A percentile compares a stretch with the other conserved stretches of the same genome.
Conservation (phyloP, 2,888 invertebrate species). For the Cerastis leucographa region DNA sequence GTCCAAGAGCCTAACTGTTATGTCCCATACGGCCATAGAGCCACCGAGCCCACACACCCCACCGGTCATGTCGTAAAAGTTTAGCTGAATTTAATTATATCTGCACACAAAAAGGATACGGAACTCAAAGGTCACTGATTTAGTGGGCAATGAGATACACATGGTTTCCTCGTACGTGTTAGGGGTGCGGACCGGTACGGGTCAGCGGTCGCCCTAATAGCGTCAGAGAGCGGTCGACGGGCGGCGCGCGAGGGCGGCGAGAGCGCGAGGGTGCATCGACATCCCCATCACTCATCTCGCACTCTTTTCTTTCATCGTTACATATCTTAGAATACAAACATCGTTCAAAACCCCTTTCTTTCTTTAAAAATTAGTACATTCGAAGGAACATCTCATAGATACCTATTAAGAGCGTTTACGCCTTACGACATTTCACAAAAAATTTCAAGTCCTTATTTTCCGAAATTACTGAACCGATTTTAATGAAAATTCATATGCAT, state of each 20-base stretch:
- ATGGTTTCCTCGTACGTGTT: conserved; percentile 70
- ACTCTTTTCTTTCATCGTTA: conserved; percentile 27
- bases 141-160: conserved; percentile 76
- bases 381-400: background rate
- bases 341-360: background rate
- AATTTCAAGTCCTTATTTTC: too few relatives aligned
- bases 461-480: too few relatives aligned
- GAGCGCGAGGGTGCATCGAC: conserved; percentile 48
- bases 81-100: conserved; percentile 74
- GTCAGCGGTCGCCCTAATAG: conserved; percentile 84
- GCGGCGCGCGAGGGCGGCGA: conserved; percentile 62
- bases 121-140: conserved; percentile 81
- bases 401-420: too few relatives aligned
- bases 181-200: conserved; percentile 80
- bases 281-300: conserved; percentile 39
- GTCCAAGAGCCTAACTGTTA: conserved; percentile 75
- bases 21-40: conserved; percentile 72
- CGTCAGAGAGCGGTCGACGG: conserved; percentile 75
- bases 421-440: too few relatives aligned
- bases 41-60: conserved; percentile 64
- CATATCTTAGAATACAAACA: conserved; percentile 11
- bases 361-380: background rate
- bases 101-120: conserved; percentile 72
- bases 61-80: conserved; percentile 66
- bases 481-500: too few relatives aligned